Conservation (phyloP, 2,797 vertebrate genomes). For the Helarctos malayanus region DNA sequence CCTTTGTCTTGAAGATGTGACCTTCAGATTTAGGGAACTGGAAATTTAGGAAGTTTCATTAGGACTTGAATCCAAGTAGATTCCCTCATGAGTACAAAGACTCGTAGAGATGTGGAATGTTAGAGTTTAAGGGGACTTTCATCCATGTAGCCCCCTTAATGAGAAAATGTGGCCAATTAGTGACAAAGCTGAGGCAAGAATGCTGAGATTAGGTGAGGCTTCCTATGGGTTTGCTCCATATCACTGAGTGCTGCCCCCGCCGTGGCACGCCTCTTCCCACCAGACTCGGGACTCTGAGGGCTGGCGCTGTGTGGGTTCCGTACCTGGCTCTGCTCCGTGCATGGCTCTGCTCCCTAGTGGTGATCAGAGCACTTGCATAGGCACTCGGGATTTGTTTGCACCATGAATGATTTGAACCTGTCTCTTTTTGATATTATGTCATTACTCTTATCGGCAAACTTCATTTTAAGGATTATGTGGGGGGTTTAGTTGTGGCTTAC, state of each 20-base stretch:
- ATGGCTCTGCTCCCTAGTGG: neutral
- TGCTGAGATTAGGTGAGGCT: neutral
- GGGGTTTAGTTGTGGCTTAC: neutral
- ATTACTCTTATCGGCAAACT: neutral
- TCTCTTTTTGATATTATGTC: neutral
- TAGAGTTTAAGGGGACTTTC: slow-evolving; percentile 56
- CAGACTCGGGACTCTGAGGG: neutral
- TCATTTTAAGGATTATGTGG: neutral
- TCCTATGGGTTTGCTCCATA: fast-evolving
- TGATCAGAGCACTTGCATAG: neutral
- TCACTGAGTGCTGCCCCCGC: neutral
- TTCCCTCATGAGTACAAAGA: slow-evolving; percentile 65
- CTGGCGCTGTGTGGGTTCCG: fast-evolving
- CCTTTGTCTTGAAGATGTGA: slow-evolving; percentile 72
- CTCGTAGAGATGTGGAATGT: slow-evolving; percentile 32
- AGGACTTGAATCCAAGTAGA: slow-evolving; percentile 76
- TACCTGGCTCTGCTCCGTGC: neutral
- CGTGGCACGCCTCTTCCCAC: neutral
- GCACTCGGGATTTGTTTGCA: neutral
- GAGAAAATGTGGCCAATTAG: neutral
- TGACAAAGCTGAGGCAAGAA: too few species aligned
- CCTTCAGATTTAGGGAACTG: slow-evolving; percentile 71
- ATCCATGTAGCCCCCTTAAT: neutral
- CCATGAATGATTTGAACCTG: neutral
- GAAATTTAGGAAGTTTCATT: slow-evolving; percentile 64